Percentiles rank a stretch among this genome's conserved stretches.
phyloP scores from a whole-genome alignment of 2,888 invertebrate species.

The Acheta domesticus region DNA sequence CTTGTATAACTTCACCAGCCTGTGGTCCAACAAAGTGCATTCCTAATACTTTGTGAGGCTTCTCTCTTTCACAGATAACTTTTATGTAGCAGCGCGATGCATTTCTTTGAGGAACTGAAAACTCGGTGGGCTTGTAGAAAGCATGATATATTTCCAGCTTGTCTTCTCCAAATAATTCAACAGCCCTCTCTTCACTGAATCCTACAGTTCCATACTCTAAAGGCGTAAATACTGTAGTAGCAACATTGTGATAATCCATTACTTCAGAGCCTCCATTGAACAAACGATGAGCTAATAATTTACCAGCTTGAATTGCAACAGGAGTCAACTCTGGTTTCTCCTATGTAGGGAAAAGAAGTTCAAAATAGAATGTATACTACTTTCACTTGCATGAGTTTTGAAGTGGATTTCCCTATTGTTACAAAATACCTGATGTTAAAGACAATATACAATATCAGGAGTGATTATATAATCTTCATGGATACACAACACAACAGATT shows the following conservation, averaged over 20 bases:
- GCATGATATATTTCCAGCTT: slow-evolving; percentile 89
- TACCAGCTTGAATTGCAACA: slow-evolving; percentile 91
- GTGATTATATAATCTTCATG: no score
- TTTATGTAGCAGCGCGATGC: slow-evolving; percentile 89
- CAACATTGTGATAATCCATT: slow-evolving; percentile 84
- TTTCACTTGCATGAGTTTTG: no score
- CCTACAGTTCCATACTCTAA: slow-evolving; percentile 95
- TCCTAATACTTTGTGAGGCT: slow-evolving; percentile 74
- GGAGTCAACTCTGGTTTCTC: slow-evolving; percentile 87
- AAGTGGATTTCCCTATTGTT: no score
- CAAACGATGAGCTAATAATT: slow-evolving; percentile 73
- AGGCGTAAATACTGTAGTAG: slow-evolving; percentile 95
- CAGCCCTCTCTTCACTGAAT: slow-evolving; percentile 82
- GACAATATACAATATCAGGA: no score
- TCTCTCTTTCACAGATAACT: slow-evolving; percentile 65
- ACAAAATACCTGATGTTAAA: no score
- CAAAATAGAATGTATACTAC: neutral
- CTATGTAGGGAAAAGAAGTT: slow-evolving; percentile 44
- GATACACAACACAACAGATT: no score
- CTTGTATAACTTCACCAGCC: slow-evolving; percentile 92
- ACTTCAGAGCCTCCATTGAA: slow-evolving; percentile 57
- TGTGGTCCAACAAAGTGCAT: slow-evolving; percentile 88
- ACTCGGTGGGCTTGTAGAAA: slow-evolving; percentile 92
- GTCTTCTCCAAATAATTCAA: slow-evolving; percentile 65
- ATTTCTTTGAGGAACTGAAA: slow-evolving; percentile 85